Evolutionary conservation across 92 coral and sea anemone species (phyloP).

Genomic region (Epizoanthus fatuus): DNA sequence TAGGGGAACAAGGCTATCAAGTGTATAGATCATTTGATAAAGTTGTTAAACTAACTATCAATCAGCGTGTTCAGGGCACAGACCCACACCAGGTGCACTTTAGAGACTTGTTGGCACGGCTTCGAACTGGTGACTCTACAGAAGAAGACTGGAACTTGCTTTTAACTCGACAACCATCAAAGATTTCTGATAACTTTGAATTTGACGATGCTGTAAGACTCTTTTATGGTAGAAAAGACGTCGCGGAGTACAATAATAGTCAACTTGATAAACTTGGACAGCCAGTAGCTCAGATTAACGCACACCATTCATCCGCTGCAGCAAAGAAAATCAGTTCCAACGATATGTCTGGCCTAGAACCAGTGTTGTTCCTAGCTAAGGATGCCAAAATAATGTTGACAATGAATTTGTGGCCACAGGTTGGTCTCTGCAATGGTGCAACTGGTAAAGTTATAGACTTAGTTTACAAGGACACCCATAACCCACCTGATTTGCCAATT

Average conservation of each 20-base stretch:
- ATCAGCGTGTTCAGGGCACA: no score
- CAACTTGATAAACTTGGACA: conserved; percentile 45
- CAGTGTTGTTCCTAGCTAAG: conserved; percentile 49
- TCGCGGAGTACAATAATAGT: conserved; percentile 36
- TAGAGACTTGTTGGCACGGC: conserved; percentile 31
- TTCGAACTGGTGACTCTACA: conserved; percentile 6
- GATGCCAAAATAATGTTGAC: conserved; percentile 52
- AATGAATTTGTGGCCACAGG: conserved; percentile 35
- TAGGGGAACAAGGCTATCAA: no score
- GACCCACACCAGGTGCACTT: not conserved
- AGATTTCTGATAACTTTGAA: not conserved
- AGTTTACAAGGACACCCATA: no score
- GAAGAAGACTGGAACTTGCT: conserved; percentile 5
- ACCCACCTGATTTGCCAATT: conserved; percentile 64
- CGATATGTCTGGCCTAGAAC: conserved; percentile 62
- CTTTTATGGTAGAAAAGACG: conserved; percentile 56
- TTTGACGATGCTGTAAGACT: conserved; percentile 56
- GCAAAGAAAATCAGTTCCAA: conserved; percentile 42
- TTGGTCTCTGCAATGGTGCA: no score
- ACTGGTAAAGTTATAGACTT: no score
- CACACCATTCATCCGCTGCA: conserved; percentile 33
- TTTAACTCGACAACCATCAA: not conserved
- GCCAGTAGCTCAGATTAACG: conserved; percentile 28
- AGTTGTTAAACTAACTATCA: no score
- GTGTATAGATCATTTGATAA: no score